Conservation (phyloP, 2,797 vertebrate genomes). For the Meriones psammophilus region DNA sequence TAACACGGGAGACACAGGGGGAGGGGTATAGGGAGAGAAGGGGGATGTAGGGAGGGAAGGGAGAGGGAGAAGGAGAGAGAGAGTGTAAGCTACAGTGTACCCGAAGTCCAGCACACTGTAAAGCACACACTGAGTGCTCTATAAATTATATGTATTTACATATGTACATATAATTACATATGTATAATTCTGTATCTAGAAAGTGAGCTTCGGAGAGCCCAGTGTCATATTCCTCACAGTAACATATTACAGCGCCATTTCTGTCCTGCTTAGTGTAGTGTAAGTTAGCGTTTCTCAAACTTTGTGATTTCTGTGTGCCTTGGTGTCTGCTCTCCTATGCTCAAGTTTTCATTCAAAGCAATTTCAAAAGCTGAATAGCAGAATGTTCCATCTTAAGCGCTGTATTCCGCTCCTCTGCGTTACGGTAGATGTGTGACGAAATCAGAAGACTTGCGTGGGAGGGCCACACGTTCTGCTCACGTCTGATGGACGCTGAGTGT, state of each 20-base stretch:
- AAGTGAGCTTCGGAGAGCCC: neutral
- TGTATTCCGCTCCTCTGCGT: neutral
- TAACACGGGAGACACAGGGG: neutral
- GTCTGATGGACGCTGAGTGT: too few species aligned
- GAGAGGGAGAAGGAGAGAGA: neutral
- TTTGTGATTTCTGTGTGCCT: neutral
- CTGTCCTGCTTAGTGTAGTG: neutral
- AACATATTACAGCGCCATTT: neutral
- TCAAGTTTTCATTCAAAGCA: conserved; percentile 31
- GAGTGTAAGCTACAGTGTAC: neutral
- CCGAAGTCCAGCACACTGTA: neutral
- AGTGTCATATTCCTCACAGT: neutral
- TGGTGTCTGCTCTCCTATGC: neutral
- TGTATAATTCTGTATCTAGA: neutral
- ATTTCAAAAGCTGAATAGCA: conserved; percentile 8
- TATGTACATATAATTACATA: too few species aligned
- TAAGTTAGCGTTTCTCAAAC: neutral
- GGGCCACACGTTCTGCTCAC: neutral
- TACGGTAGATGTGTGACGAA: conserved; percentile 14
- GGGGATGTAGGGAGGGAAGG: neutral
- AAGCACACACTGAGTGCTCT: neutral
- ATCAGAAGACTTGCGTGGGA: neutral
- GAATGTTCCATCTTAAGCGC: neutral
- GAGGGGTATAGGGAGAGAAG: neutral
- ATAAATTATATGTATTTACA: neutral